phyloP scores from a whole-genome alignment of 2,113 vertebrate species.

The Columba janthina region DNA sequence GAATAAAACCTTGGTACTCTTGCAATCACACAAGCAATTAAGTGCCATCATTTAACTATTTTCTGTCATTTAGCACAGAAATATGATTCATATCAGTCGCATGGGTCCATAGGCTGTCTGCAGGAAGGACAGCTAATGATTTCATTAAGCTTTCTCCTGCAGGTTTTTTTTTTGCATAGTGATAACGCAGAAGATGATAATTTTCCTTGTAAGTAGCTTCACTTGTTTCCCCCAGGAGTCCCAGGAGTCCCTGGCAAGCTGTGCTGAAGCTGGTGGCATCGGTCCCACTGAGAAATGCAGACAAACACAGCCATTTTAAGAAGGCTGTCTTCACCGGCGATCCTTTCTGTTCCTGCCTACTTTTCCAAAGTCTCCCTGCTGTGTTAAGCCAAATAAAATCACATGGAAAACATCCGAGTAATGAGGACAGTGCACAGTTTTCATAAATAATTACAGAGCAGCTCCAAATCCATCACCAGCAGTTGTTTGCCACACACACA shows the following conservation, averaged over 20 bases:
- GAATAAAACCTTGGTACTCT: not conserved
- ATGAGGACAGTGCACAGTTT: conserved; percentile 44
- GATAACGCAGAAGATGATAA: not conserved
- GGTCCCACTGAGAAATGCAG: rapidly evolving
- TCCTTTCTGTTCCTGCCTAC: not conserved
- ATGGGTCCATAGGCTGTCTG: not conserved
- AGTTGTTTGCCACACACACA: conserved; percentile 1
- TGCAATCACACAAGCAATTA: not conserved
- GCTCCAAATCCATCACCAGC: conserved; percentile 32
- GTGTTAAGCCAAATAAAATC: conserved; percentile 39
- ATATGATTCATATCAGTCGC: not conserved
- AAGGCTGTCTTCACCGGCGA: not conserved
- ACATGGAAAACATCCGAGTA: conserved; percentile 41
- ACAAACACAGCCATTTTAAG: not conserved
- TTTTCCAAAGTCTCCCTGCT: conserved; percentile 6
- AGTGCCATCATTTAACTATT: not conserved
- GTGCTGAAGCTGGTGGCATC: not conserved
- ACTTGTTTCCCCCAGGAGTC: not conserved
- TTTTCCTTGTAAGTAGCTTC: not conserved
- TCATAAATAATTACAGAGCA: conserved; percentile 63
- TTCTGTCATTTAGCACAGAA: not conserved
- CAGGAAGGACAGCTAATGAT: not conserved
- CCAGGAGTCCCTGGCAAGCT: not conserved
- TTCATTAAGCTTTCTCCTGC: not conserved
- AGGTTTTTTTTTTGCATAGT: not conserved